Evolutionary conservation across 2,797 vertebrate species (phyloP), one percentile per base, ranked within the genome.

Genomic region (Molothrus aeneus): DNA sequence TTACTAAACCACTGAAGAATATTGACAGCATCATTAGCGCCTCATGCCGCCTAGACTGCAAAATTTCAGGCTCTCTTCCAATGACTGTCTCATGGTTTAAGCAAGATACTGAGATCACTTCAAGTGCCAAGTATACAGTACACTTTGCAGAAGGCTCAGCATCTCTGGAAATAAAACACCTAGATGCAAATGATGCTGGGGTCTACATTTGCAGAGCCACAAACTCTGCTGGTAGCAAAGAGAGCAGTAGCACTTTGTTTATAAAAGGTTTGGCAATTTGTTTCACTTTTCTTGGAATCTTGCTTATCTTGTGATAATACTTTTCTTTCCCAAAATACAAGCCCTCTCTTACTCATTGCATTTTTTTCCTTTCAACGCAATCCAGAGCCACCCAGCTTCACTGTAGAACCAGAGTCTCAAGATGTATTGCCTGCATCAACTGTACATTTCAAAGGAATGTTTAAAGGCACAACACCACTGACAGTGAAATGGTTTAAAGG

Each of bases 31-130:
- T 98, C 70, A 90, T 99, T 94, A 98, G 94, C 15, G 95, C 96
- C 32, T 96, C 98, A 1, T 97, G 99, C 88, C 98, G 95, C 56
- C 95, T 99, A 97, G 99, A 99, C 88, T 99, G 99, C 97, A 99
- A 98, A 96, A 98, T 99, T 79, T 98, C 99, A 87, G 99, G 99
- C 81, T 99, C 99, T 64, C 98, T 99, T 92, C 99, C 99, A 77
- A 99, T 99, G 98, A 99, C 98, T 7, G 94, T 99, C 66, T 97
- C 97, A 92, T 99, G 99, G 99, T 99, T 99, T 97, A 99, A 99
- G 97, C 98, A 99, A 13, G 98, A 99, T 29, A 98, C 96, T 95
- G 99, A 99, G 95, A 93, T 99, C 64, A 69, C 95, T 34, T 74
- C 98, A 92, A 98, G 98, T 56, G 94, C 97, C 82, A 99, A 98